Evolutionary conservation across 2,113 vertebrate species (phyloP).

Genomic region (Takifugu bimaculatus): DNA sequence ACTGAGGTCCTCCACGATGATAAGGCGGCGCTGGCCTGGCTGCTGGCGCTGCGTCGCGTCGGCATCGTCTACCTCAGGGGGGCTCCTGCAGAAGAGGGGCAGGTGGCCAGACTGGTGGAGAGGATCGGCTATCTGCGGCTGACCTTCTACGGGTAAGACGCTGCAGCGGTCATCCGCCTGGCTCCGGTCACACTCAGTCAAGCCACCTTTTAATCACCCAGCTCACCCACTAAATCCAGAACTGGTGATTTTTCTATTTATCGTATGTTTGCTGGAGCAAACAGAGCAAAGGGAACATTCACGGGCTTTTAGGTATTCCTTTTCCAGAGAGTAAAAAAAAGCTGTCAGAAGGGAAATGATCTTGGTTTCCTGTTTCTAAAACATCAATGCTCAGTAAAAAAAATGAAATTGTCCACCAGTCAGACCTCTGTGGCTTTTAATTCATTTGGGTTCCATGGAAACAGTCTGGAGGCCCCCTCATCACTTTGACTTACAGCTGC

Average conservation of each 20-base stretch:
- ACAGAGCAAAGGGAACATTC: constrained; percentile 3
- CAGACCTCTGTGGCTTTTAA: constrained; percentile 18
- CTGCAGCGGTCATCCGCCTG: constrained; percentile 7
- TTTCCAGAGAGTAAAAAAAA: constrained; percentile 10
- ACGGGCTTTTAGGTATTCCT: constrained; percentile 7
- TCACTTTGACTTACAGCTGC: constrained; percentile 49
- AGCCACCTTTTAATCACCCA: constrained; percentile 28
- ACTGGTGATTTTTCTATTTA: constrained; percentile 24
- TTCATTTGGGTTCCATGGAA: constrained; percentile 22
- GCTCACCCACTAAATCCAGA: constrained; percentile 18
- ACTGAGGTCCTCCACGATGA: constrained; percentile 81
- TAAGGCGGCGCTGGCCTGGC: constrained; percentile 81
- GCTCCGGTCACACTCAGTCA: constrained; percentile 21
- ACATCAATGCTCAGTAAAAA: constrained; percentile 18
- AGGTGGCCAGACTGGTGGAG: constrained; percentile 80
- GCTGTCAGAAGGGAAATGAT: constrained; percentile 2
- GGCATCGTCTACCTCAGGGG: constrained; percentile 86
- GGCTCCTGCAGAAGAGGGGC: constrained; percentile 79
- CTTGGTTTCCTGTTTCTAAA: constrained; percentile 2
- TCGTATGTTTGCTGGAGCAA: constrained; percentile 22
- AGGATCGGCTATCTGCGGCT: constrained; percentile 88
- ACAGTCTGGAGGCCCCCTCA: background rate
- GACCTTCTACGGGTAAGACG: constrained; percentile 91
- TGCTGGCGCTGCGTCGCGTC: constrained; percentile 78
- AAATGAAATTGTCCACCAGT: background rate